Base-by-base conservation (phyloP, 2,113 vertebrate species). In the Trachemys scripta region DNA sequence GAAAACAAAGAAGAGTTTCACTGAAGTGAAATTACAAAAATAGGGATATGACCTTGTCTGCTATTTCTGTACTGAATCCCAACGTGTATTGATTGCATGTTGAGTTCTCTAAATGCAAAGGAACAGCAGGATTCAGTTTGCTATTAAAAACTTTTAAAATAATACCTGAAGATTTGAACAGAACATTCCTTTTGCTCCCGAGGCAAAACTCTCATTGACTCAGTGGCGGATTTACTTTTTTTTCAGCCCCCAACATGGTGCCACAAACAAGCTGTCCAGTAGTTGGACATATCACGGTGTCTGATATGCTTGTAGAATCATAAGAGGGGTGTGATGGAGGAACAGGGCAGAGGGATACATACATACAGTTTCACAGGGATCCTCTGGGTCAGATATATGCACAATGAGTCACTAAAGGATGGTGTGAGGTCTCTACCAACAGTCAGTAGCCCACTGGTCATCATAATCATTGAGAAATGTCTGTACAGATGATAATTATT, bases 51-150 rank as follows among this genome's bases (percentile, higher is more conserved):
- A 24, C 22, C 20, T n/a, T 38, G 78, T 29, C 45, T 82, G 4
- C 14, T 87, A 69, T 10, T 92, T 95, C 13, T 57, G 22, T 90
- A 89, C 12, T 89, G 31, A 85, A 88, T 86, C 90, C 82, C 56
- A 76, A 76, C 80, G 84, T 5, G 1, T 14, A 3, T 35, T 47
- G 87, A 92, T 47, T 25, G 93, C 72, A 59, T 86, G 57, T 4
- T 82, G 90, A 84, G 87, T 14, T 59, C 57, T 80, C 51, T 79
- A 86, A 75, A 94, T 57, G 84, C 54, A 91, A 49, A 90, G 79
- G 0, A 93, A 38, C 13, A 79, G 31, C 8, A 92, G 29, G 8
- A 13, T 62, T 62, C 59, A 35, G 13, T 31, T 35, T 31, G 59
- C 59, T 62, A 62, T 62, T 62, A 16, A 59, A 59, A 59, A 14